phyloP scores from a whole-genome alignment of 2,888 invertebrate species.

The Quadroppia sp. region DNA sequence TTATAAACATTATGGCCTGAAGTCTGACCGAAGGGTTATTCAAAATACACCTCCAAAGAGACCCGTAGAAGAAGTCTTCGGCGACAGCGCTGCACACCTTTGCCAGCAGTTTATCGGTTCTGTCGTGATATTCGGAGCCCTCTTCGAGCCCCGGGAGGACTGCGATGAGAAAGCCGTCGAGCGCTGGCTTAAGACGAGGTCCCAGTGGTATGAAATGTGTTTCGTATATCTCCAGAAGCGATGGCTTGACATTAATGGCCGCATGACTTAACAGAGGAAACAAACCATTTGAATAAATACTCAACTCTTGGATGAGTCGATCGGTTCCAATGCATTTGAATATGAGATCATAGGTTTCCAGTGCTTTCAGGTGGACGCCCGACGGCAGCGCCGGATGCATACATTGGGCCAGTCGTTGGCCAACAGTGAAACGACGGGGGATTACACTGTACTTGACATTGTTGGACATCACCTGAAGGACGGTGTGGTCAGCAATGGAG shows the following conservation, averaged over 20 bases:
- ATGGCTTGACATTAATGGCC: conserved; percentile 81
- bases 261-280: conserved; percentile 84
- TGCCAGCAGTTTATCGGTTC: conserved; percentile 63
- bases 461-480: conserved; percentile 65
- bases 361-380: conserved; percentile 82
- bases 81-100: conserved; percentile 72
- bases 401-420: conserved; percentile 85
- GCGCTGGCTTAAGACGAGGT: conserved; percentile 68
- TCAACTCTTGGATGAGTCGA: conserved; percentile 70
- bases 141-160: conserved; percentile 81
- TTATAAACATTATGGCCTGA: conserved; percentile 73
- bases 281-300: conserved; percentile 77
- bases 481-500: background rate
- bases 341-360: conserved; percentile 79
- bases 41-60: conserved; percentile 79
- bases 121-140: conserved; percentile 69
- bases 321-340: conserved; percentile 81
- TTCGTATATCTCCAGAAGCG: conserved; percentile 76
- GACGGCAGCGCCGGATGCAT: conserved; percentile 87
- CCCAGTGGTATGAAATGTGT: conserved; percentile 79
- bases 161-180: conserved; percentile 81
- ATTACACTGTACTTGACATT: conserved; percentile 78
- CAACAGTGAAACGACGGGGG: conserved; percentile 77
- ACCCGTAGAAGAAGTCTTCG: conserved; percentile 73
- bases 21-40: conserved; percentile 73